These are phyloP conservation scores for Chaetops frenatus DNA, from an alignment of 2,113 vertebrate species.

Conservation along the genomic window DNA sequence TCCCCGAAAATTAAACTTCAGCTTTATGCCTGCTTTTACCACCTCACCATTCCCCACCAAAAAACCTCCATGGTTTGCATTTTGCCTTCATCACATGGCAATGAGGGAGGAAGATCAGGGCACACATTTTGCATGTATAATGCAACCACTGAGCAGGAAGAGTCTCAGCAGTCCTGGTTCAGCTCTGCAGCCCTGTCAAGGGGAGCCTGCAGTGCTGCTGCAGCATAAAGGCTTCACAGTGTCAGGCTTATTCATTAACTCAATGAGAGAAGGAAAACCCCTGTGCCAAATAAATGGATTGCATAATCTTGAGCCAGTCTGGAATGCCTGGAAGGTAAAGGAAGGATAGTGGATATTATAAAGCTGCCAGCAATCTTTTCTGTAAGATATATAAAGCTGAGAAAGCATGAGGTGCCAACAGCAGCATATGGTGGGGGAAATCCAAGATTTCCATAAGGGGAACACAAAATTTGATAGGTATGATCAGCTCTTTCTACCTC, in stretches of 20 bases:
- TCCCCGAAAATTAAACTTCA: background rate
- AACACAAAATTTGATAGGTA: background rate
- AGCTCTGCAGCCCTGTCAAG: background rate
- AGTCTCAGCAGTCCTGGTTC: background rate
- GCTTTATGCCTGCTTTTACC: background rate
- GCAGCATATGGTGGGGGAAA: background rate
- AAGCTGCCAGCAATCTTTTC: background rate
- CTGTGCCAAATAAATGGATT: background rate
- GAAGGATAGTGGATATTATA: background rate
- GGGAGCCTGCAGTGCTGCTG: background rate
- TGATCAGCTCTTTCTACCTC: background rate
- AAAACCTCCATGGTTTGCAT: background rate
- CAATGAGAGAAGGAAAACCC: background rate
- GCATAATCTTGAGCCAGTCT: background rate
- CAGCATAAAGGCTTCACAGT: background rate
- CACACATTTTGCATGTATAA: background rate
- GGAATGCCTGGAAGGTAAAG: background rate
- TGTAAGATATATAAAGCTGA: background rate
- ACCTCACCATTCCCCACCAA: background rate
- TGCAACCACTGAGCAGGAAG: background rate
- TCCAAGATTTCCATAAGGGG: background rate
- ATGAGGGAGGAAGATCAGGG: background rate
- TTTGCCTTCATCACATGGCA: accelerated
- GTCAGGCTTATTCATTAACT: background rate
- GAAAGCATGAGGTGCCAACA: background rate